phyloP scores from a whole-genome alignment of 2,113 vertebrate species.

The Lucifuga dentata region DNA sequence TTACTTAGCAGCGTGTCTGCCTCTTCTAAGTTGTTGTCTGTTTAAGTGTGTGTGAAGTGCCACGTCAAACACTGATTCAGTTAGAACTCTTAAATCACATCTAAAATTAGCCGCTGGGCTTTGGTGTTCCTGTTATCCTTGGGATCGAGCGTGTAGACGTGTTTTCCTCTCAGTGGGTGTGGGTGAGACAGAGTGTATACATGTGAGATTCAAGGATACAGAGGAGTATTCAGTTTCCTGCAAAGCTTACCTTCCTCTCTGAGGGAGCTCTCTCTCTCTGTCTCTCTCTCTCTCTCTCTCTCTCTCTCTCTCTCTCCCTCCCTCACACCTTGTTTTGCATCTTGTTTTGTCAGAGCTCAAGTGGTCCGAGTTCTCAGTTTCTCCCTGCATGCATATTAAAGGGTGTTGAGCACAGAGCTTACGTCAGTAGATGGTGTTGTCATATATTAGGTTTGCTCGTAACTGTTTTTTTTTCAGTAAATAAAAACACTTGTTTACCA shows the following conservation, averaged over 20 bases:
- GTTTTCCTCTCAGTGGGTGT: conserved; percentile 57
- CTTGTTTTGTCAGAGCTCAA: conserved; percentile 58
- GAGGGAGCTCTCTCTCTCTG: conserved; percentile 7
- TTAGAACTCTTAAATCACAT: conserved; percentile 30
- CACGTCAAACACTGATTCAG: conserved; percentile 34
- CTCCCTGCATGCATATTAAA: conserved; percentile 34
- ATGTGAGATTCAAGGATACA: conserved; percentile 56
- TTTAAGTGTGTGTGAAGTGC: neutral
- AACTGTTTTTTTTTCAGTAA: no score
- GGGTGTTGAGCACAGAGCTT: conserved; percentile 26
- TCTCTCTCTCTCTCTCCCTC: neutral
- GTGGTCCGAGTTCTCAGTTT: conserved; percentile 39
- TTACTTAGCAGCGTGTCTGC: neutral
- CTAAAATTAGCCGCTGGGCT: conserved; percentile 61
- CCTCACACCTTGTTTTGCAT: conserved; percentile 12
- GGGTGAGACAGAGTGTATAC: conserved; percentile 55
- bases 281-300: conserved; percentile 8
- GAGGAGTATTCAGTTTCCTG: conserved; percentile 65
- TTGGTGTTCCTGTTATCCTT: conserved; percentile 70
- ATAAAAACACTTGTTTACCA: no score
- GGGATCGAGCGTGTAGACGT: conserved; percentile 33
- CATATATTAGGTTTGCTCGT: no score
- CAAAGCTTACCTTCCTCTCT: conserved; percentile 55
- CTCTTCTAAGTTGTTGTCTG: conserved; percentile 1
- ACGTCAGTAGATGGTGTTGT: neutral